phyloP scores from a whole-genome alignment of 2,797 vertebrate species.

The Okamejei kenojei region DNA sequence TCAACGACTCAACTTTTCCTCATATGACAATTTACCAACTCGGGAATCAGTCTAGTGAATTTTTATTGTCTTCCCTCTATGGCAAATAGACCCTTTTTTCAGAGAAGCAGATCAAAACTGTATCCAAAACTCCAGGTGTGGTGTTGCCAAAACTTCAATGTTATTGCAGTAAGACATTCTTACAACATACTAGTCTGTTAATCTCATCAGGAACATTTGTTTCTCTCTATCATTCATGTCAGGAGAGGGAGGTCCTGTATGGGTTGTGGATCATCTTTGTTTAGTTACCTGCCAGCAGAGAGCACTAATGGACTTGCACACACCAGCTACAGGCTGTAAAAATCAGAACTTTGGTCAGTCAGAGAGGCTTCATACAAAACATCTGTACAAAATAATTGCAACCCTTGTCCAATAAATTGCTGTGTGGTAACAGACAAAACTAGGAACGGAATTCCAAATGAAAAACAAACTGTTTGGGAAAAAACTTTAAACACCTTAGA shows the following conservation, averaged over 20 bases:
- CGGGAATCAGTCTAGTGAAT: too few species aligned
- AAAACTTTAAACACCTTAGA: not conserved
- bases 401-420: not conserved
- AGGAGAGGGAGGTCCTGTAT: not conserved
- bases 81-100: too few species aligned
- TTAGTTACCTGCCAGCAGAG: not conserved
- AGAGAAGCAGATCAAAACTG: too few species aligned
- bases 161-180: too few species aligned
- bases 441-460: not conserved
- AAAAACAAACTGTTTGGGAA: not conserved
- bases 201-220: not conserved
- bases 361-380: not conserved
- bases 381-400: constrained; percentile 16
- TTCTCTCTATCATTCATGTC: not conserved
- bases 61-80: too few species aligned
- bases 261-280: constrained; percentile 13
- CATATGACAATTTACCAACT: too few species aligned
- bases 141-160: too few species aligned
- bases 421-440: not conserved
- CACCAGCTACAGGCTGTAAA: not conserved
- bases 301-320: not conserved
- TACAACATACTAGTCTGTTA: not conserved
- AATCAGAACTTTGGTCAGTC: not conserved
- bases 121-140: too few species aligned
- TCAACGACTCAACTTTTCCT: too few species aligned